Percentiles rank a stretch among this genome's conserved stretches.
Evolutionary conservation across 2,888 invertebrate genomes (phyloP).

Genomic region (Cheilosia scutellata): DNA sequence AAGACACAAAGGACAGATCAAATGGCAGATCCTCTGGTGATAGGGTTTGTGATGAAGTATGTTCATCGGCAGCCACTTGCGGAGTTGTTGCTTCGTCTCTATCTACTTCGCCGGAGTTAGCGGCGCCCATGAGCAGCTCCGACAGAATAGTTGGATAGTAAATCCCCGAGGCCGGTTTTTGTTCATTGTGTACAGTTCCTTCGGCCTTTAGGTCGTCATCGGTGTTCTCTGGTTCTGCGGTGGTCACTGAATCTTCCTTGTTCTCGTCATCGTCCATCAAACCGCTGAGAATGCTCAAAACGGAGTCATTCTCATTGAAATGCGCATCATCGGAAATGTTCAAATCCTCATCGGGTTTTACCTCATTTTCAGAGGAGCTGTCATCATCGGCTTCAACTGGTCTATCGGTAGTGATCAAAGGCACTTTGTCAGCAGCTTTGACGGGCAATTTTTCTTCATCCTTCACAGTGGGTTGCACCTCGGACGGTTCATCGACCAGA

Average conservation of each 20-base stretch:
- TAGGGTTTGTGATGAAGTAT: slow-evolving; percentile 72
- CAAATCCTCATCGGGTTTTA: slow-evolving; percentile 5
- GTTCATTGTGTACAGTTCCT: slow-evolving; percentile 55
- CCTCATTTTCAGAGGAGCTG: slow-evolving; percentile 13
- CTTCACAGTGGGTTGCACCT: slow-evolving; percentile 12
- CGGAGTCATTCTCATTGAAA: slow-evolving; percentile 81
- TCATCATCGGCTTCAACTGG: slow-evolving; percentile 7
- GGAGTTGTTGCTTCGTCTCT: slow-evolving; percentile 58
- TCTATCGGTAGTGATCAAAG: not conserved
- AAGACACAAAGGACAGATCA: slow-evolving; percentile 78
- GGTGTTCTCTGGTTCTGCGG: slow-evolving; percentile 77
- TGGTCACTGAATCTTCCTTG: slow-evolving; percentile 78
- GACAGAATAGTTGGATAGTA: slow-evolving; percentile 68
- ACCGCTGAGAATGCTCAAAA: slow-evolving; percentile 81
- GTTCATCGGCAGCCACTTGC: slow-evolving; percentile 29
- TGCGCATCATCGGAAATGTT: slow-evolving; percentile 54
- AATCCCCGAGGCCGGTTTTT: slow-evolving; percentile 35
- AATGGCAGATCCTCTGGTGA: slow-evolving; percentile 81
- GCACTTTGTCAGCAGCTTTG: not conserved
- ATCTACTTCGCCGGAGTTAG: slow-evolving; percentile 41
- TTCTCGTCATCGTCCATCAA: slow-evolving; percentile 80
- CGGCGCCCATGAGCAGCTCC: slow-evolving; percentile 54
- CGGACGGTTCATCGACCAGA: slow-evolving; percentile 32
- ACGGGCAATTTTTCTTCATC: slow-evolving; percentile 28
- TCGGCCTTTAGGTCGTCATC: slow-evolving; percentile 71